phyloP scores from a whole-genome alignment of 2,797 vertebrate genomes.

The Taenioides sp. region DNA sequence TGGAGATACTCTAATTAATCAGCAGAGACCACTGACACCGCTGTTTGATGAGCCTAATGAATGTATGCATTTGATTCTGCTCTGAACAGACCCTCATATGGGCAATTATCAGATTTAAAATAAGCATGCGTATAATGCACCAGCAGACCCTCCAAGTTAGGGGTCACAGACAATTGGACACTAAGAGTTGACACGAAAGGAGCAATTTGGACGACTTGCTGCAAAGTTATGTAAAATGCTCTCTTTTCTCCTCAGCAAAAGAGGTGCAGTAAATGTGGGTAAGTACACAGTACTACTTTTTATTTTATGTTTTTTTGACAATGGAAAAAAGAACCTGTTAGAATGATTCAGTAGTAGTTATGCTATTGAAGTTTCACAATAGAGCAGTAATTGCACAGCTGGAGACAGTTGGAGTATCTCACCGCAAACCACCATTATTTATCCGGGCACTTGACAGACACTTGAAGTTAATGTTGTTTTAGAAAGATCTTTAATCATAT shows the following conservation, averaged over 20 bases:
- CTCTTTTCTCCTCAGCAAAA: neutral
- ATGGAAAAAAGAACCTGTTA: neutral
- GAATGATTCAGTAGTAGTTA: neutral
- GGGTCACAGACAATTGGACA: neutral
- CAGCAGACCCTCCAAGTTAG: neutral
- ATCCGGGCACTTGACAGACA: neutral
- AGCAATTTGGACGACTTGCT: neutral
- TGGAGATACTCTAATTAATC: slow-evolving; percentile 62
- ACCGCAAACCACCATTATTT: neutral
- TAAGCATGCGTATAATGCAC: neutral
- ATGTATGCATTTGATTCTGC: slow-evolving; percentile 28
- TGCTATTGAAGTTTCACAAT: neutral
- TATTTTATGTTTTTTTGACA: neutral
- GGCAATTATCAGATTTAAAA: slow-evolving; percentile 1
- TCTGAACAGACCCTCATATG: slow-evolving; percentile 1
- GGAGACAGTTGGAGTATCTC: neutral
- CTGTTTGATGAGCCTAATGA: slow-evolving; percentile 31
- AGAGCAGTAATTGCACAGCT: neutral
- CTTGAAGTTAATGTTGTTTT: neutral
- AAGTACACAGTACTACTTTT: neutral
- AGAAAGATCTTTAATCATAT: neutral
- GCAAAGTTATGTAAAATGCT: neutral
- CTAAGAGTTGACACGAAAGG: neutral
- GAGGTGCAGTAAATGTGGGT: neutral
- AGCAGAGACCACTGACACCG: slow-evolving; percentile 41